Evolutionary conservation across 2,113 vertebrate species (phyloP).

Genomic region (Leptobrachium leishanense): DNA sequence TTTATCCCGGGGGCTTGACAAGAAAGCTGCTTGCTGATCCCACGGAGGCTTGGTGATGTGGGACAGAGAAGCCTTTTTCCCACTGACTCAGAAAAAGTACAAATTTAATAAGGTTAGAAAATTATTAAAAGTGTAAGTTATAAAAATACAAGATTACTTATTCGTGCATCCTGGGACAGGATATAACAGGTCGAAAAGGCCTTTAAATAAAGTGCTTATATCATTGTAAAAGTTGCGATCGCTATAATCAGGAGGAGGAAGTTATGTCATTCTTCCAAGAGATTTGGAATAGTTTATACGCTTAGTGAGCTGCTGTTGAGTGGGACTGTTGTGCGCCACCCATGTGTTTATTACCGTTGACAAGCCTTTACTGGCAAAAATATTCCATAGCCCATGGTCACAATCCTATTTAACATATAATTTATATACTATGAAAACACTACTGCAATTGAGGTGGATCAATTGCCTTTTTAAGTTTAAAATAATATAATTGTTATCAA

Average conservation of each 20-base stretch:
- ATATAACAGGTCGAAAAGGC: slow-evolving; percentile 8
- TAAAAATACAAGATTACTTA: slow-evolving; percentile 39
- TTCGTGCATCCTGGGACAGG: slow-evolving; percentile 9
- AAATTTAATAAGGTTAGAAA: slow-evolving; percentile 31
- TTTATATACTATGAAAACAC: not conserved
- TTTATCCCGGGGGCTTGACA: slow-evolving; percentile 19
- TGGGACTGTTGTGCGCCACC: not conserved
- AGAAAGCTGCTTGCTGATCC: slow-evolving; percentile 1
- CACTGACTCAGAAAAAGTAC: slow-evolving; percentile 34
- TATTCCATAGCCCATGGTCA: slow-evolving; percentile 4
- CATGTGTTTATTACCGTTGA: not conserved
- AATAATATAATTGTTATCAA: too few relatives aligned
- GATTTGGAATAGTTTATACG: not conserved
- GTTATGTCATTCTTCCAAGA: not conserved
- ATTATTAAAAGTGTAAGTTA: slow-evolving; percentile 20
- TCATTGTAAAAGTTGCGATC: not conserved
- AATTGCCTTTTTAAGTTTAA: too few relatives aligned
- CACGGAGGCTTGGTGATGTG: not conserved
- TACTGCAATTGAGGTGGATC: too few relatives aligned
- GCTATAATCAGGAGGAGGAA: slow-evolving; percentile 15
- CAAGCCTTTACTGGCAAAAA: slow-evolving; percentile 26
- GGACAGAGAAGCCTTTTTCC: slow-evolving; percentile 4
- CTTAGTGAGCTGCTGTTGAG: slow-evolving; percentile 20
- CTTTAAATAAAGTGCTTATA: slow-evolving; percentile 7
- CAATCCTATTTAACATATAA: slow-evolving; percentile 9